phyloP scores from a whole-genome alignment of 1,140 invertebrate genomes.

The Pachypeltis micranthus region DNA sequence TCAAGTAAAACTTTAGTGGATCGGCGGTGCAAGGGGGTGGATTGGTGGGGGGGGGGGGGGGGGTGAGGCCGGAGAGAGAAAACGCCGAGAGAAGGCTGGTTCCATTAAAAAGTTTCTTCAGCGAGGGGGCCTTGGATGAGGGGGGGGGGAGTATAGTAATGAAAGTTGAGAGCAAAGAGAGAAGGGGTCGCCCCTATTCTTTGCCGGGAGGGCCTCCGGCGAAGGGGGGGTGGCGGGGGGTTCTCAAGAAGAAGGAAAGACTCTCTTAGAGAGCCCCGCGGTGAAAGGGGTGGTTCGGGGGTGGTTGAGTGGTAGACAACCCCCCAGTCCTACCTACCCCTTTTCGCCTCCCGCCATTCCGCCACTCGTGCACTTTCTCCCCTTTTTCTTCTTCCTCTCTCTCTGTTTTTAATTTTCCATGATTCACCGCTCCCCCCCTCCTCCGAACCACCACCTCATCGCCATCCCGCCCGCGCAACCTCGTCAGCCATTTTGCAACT shows the following conservation, averaged over 20 bases:
- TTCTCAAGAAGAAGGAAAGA: background rate
- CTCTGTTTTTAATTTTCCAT: conserved; percentile 29
- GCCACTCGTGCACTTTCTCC: conserved; percentile 9
- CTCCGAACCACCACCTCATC: background rate
- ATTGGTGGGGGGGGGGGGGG: background rate
- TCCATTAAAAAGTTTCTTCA: conserved; percentile 23
- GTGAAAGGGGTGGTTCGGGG: background rate
- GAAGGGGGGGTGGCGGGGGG: background rate
- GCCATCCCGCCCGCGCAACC: too few relatives aligned
- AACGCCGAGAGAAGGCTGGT: conserved; percentile 12
- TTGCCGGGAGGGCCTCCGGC: background rate
- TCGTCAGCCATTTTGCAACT: conserved; percentile 29
- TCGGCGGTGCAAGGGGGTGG: background rate
- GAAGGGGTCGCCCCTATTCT: background rate
- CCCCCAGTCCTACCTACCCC: background rate
- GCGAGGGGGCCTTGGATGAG: background rate
- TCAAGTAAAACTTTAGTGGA: background rate
- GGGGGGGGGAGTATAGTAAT: background rate
- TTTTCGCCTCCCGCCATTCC: background rate
- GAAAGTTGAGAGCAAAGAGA: conserved; percentile 17
- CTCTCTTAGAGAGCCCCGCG: too few relatives aligned
- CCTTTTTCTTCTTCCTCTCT: conserved; percentile 21
- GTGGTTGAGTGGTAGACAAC: too few relatives aligned
- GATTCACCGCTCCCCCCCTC: conserved; percentile 12
- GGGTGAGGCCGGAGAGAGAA: too few relatives aligned